phyloP scores from a whole-genome alignment of 2,113 vertebrate species.

The Campylorhamphus procurvoides region DNA sequence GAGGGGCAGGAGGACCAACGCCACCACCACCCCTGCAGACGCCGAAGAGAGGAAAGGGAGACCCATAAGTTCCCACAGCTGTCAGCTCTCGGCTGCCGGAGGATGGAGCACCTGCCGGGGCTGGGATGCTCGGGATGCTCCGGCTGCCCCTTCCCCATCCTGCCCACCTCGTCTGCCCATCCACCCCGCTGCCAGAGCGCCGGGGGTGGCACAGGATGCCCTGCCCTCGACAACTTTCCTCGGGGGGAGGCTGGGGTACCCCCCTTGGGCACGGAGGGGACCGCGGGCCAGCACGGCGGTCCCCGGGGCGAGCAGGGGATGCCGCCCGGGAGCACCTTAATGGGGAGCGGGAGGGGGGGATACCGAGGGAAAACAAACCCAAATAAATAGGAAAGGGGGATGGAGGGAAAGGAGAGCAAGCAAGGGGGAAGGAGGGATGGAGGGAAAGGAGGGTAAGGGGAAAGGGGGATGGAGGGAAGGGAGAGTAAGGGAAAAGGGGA shows the following conservation, averaged over 20 bases:
- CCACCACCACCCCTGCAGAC: rapidly evolving
- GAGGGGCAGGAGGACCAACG: background rate
- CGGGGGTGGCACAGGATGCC: background rate
- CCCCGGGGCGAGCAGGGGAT: background rate
- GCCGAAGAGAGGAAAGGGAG: too few species aligned
- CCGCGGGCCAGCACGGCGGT: background rate
- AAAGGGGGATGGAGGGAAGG: background rate
- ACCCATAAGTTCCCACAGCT: background rate
- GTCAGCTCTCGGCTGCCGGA: rapidly evolving
- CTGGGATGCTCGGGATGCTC: background rate
- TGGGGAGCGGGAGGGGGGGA: background rate
- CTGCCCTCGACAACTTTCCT: background rate
- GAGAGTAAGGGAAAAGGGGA: too few species aligned
- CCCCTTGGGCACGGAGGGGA: background rate
- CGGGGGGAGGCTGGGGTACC: too few species aligned
- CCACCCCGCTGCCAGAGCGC: background rate
- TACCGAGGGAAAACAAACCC: too few species aligned
- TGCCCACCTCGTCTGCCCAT: background rate
- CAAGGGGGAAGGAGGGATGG: too few species aligned
- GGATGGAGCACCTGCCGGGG: background rate
- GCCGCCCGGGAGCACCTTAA: background rate
- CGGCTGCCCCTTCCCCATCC: background rate
- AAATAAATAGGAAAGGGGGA: background rate
- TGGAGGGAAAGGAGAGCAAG: background rate
- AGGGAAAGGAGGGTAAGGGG: too few species aligned